Evolutionary conservation across 2,888 invertebrate genomes (phyloP), one percentile per base, ranked within the genome.

Genomic region (Sthenelais limicola): DNA sequence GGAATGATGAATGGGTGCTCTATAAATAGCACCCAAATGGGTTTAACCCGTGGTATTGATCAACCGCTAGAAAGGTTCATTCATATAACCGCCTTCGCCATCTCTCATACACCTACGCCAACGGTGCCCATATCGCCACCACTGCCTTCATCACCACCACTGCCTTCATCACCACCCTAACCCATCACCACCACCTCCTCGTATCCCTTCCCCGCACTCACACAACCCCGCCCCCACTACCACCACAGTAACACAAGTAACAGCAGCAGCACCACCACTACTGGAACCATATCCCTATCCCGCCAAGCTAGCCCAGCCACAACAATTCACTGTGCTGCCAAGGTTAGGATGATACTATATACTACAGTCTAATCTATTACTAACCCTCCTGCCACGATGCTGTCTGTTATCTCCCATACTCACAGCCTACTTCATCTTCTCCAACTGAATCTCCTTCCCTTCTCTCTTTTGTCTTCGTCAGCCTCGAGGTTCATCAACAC

Each of bases 41-140:
- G 35, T 62, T 35, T 35, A 38, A 24, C n/a, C 38, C 1, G 38
- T 62, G 62, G 62, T 62, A 62, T 62, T 62, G 62, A 62, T 38
- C 62, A 35, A 43, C 62, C 43, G 62, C 30, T 21, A 38, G 62
- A 62, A 38, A 38, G 43, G 62, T 62, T 62, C 62, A 62, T 62
- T 62, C 62, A 62, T 62, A 38, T 43, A 15, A 43, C 38, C 38
- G 24, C 62, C 62, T 35, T 24, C 62, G 26, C 62, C 62, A 62
- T 62, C 62, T 38, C 62, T 62, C 62, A 62, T 38, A 62, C 62
- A 62, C 38, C 62, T 38, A 62, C 62, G 62, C 62, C 62, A 18
- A 7, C 62, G n/a, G n/a, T n/a, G n/a, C n/a, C n/a, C n/a, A n/a
- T n/a, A n/a, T 43, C 43, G 12, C 43, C 43, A 43, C 12, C 43